A percentile compares a stretch with the other conserved stretches of the same genome.
Evolutionary conservation across 2,113 vertebrate species (phyloP).

Genomic region (Notiomystis cincta): DNA sequence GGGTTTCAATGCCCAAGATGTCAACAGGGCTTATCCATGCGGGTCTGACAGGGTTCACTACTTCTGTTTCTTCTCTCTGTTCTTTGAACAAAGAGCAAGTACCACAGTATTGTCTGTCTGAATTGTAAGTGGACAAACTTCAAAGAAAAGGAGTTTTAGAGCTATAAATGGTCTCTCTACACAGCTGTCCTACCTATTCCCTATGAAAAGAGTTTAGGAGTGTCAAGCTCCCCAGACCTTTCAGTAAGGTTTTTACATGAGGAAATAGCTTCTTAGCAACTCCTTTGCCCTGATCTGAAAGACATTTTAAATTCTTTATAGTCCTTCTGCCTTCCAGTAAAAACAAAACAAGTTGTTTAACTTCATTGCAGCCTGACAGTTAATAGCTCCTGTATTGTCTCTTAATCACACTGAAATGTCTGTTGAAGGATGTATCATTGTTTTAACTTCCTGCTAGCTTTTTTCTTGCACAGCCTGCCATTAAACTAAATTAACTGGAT

Average conservation of each 20-base stretch:
- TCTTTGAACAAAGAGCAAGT: neutral
- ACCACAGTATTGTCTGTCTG: neutral
- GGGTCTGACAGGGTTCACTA: neutral
- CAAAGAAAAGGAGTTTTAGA: neutral
- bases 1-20: neutral
- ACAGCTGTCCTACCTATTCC: neutral
- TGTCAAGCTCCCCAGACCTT: neutral
- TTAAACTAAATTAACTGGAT: neutral
- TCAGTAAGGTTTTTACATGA: neutral
- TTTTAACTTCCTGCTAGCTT: conserved; percentile 40
- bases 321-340: conserved; percentile 43
- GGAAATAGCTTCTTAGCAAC: conserved; percentile 28
- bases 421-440: conserved; percentile 44
- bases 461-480: neutral
- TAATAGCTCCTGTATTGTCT: conserved; percentile 56
- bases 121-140: neutral
- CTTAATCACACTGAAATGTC: conserved; percentile 13
- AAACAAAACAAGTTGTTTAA: conserved; percentile 51
- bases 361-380: conserved; percentile 31
- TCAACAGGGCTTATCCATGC: neutral
- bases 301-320: conserved; percentile 21
- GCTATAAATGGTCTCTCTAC: neutral
- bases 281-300: neutral
- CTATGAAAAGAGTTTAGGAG: neutral
- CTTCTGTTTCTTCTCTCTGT: neutral